Evolutionary conservation across 2,888 invertebrate genomes (phyloP), one percentile per base, ranked within the genome.

Genomic region (Agriopis leucophaearia): DNA sequence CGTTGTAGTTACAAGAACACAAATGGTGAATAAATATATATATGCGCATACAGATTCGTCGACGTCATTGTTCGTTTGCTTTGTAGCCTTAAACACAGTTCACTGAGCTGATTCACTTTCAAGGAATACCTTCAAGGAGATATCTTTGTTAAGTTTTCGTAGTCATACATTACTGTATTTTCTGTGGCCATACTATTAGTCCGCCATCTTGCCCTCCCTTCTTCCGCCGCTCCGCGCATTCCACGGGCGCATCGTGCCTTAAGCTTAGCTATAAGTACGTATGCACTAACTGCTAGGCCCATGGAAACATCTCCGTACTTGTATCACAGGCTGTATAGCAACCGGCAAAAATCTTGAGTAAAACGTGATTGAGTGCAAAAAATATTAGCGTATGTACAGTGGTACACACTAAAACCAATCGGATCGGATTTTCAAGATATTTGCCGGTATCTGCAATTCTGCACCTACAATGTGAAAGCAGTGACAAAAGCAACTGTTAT

Each of bases 261-360:
- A 69, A 60, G 60, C 54, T 73, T 85, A 88, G 83, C 56, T 80
- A 77, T 85, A 87, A 87, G 81, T 81, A 82, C 81, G 75, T 85
- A 87, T 89, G 89, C 88, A 91, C 92, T 92, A 92, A 91, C 91
- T 86, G 89, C 89, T 89, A 88, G 81, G 84, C 70, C 78, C 50
- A 83, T 91, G 56, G 83, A 88, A 45, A 82, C 89, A 62, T 90
- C 90, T 57, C 91, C 90, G 18, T 91, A 90, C 86, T 89, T 88
- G 47, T 63, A 45, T 52, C 51, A 56, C 42, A 59, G 59, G 45
- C 18, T 62, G 51, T 62, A 57, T 55, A 40, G 27, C 42, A n/a
- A 36, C 27, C 27, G 27, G 27, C 27, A 27, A 27, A 27, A 3
- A 27, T 27, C 27, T 27, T 27, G 27, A 27, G 27, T 27, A 27